A percentile compares a stretch with the other conserved stretches of the same genome.
phyloP scores from a whole-genome alignment of 2,797 vertebrate genomes.

The Enteromius anoplus region DNA sequence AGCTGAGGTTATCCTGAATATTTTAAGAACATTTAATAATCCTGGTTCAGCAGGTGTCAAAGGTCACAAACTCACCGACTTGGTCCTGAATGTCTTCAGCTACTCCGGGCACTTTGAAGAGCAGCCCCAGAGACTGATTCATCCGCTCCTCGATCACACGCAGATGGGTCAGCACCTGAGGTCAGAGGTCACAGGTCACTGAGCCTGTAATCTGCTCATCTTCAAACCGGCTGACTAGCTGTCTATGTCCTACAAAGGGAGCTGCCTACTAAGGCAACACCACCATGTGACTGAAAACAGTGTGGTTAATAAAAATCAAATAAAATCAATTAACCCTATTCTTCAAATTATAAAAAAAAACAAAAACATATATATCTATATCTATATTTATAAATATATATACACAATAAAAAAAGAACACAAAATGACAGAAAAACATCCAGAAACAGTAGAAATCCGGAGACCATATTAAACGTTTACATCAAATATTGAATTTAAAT shows the following conservation, averaged over 20 bases:
- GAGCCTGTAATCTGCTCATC: constrained; percentile 22
- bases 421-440: background rate
- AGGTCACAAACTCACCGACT: constrained; percentile 85
- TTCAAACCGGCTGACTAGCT: background rate
- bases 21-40: background rate
- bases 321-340: too few relatives aligned
- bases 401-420: background rate
- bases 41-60: background rate
- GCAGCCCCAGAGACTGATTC: constrained; percentile 96
- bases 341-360: too few relatives aligned
- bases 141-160: constrained; percentile 97
- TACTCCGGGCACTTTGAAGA: constrained; percentile 95
- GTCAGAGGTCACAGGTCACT: constrained; percentile 45
- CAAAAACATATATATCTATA: too few relatives aligned
- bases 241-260: background rate
- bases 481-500: background rate
- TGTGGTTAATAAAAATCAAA: too few relatives aligned
- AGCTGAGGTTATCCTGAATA: too few relatives aligned
- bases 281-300: background rate
- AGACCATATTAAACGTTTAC: background rate
- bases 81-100: constrained; percentile 97
- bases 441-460: background rate
- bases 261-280: background rate
- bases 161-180: constrained; percentile 94
- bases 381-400: too few relatives aligned